These are phyloP conservation scores for Tricholauxania praeusta DNA, from an alignment of 2,888 invertebrate genomes.

Conservation along the genomic window DNA sequence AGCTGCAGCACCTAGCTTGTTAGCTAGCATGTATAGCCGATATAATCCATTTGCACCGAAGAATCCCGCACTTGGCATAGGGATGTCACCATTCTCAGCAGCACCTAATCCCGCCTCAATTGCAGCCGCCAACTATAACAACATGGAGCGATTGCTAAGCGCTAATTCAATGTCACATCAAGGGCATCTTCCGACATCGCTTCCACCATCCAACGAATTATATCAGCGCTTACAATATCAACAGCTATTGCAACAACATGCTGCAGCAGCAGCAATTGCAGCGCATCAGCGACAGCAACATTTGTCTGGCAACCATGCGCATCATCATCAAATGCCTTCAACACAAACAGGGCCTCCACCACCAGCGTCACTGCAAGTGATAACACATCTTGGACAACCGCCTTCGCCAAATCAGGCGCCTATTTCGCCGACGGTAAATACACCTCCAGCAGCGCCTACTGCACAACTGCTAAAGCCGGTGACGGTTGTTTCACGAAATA, in stretches of 20 bases:
- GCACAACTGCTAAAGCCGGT: constrained; percentile 70
- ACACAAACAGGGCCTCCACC: constrained; percentile 52
- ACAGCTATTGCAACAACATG: constrained; percentile 68
- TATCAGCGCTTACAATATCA: constrained; percentile 70
- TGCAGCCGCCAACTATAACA: constrained; percentile 58
- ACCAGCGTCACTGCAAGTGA: constrained; percentile 57
- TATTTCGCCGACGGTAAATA: constrained; percentile 54
- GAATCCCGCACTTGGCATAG: constrained; percentile 69
- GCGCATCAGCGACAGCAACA: constrained; percentile 66
- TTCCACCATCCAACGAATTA: constrained; percentile 68
- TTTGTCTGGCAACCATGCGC: constrained; percentile 53
- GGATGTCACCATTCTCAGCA: constrained; percentile 59
- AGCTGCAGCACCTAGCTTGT: constrained; percentile 71
- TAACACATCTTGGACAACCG: constrained; percentile 62
- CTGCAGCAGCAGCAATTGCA: constrained; percentile 66
- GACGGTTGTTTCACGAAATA: constrained; percentile 71
- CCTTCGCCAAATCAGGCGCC: constrained; percentile 45
- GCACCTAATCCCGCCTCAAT: constrained; percentile 50
- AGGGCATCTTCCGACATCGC: constrained; percentile 61
- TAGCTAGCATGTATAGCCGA: constrained; percentile 77
- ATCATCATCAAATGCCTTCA: constrained; percentile 58
- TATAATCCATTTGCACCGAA: constrained; percentile 75
- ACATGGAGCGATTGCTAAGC: constrained; percentile 55
- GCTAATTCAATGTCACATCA: constrained; percentile 53
- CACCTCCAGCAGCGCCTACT: constrained; percentile 46